Conservation (phyloP, 2,888 invertebrate genomes). For the Andrena marginata region DNA sequence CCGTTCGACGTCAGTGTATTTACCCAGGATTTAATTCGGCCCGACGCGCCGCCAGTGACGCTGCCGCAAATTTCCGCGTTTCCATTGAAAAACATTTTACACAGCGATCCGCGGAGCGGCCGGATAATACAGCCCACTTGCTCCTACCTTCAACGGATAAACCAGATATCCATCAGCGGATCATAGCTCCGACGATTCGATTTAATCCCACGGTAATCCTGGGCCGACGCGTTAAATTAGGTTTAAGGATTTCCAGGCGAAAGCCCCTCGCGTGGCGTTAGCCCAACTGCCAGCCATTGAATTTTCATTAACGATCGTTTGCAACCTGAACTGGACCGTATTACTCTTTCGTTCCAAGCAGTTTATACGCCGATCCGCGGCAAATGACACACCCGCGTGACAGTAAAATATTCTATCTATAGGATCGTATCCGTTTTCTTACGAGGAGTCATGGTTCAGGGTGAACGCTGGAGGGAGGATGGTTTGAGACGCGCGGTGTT, state of each 20-base stretch:
- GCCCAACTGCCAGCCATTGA: background rate
- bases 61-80: background rate
- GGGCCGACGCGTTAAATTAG: conserved; percentile 22
- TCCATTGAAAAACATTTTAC: background rate
- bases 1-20: background rate
- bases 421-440: background rate
- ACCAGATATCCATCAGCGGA: conserved; percentile 19
- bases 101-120: background rate
- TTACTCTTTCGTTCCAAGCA: background rate
- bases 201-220: conserved; percentile 27
- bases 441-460: background rate
- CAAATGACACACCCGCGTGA: background rate
- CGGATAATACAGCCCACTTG: background rate
- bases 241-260: conserved; percentile 19
- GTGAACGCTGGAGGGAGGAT: too few relatives aligned
- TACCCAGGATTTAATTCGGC: background rate
- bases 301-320: conserved; percentile 36
- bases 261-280: conserved; percentile 4
- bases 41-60: background rate
- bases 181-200: conserved; percentile 14
- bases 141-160: background rate
- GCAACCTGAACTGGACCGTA: background rate
- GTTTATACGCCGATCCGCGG: background rate
- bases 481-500: background rate
- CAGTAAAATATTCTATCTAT: conserved; percentile 23